Conservation (phyloP, 2,113 vertebrate species). For the Myotis yumanensis region DNA sequence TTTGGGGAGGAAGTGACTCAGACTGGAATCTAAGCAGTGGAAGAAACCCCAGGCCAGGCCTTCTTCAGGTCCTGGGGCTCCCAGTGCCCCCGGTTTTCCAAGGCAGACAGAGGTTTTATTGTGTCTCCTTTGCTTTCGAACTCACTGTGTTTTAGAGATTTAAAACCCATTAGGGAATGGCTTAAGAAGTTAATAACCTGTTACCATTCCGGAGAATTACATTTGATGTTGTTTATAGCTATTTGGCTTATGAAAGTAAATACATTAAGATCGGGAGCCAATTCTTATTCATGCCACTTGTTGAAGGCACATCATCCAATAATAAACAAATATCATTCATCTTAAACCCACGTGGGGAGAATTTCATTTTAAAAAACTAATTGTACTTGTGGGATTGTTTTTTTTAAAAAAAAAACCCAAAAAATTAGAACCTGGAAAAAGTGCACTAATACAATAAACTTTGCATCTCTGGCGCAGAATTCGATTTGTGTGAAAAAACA, state of each 20-base stretch:
- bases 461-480: slow-evolving; percentile 55
- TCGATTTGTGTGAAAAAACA: slow-evolving; percentile 68
- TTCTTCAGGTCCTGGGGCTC: background rate
- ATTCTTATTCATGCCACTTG: slow-evolving; percentile 68
- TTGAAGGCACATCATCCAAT: slow-evolving; percentile 52
- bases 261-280: slow-evolving; percentile 67
- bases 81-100: background rate
- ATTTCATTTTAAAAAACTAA: slow-evolving; percentile 58
- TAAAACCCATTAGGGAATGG: slow-evolving; percentile 69
- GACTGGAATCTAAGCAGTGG: background rate
- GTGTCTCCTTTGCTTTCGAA: slow-evolving; percentile 50
- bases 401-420: background rate
- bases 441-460: slow-evolving; percentile 48
- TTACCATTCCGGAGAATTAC: slow-evolving; percentile 74
- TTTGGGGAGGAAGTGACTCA: background rate
- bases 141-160: slow-evolving; percentile 54
- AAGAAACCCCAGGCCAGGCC: background rate
- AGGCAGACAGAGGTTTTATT: slow-evolving; percentile 17
- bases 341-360: slow-evolving; percentile 44
- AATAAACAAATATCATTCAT: slow-evolving; percentile 66
- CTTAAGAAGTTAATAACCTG: slow-evolving; percentile 77
- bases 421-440: slow-evolving; percentile 40
- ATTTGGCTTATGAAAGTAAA: slow-evolving; percentile 75
- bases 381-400: slow-evolving; percentile 51
- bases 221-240: slow-evolving; percentile 75